These are phyloP conservation scores for Sigmodon hispidus DNA, from an alignment of 2,113 vertebrate genomes.

Conservation along the genomic window DNA sequence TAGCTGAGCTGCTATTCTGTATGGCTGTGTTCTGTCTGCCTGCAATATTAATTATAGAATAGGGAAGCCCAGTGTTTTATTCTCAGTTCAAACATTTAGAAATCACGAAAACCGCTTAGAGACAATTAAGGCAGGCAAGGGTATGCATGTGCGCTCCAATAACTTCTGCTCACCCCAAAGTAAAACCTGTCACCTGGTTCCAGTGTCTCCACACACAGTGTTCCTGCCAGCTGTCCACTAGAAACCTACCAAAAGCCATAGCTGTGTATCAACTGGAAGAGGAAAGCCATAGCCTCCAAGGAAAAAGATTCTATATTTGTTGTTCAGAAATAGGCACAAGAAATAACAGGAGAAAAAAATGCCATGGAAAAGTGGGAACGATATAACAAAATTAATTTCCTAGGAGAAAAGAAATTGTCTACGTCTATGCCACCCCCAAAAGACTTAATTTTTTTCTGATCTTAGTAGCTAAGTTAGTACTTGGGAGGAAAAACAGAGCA, in stretches of 20 bases:
- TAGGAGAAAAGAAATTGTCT: background rate
- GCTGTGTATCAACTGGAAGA: background rate
- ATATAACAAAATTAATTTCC: background rate
- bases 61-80: background rate
- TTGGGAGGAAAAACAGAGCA: background rate
- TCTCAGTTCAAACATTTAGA: background rate
- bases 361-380: background rate
- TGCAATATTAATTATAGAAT: background rate
- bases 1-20: background rate
- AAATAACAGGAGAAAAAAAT: background rate
- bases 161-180: background rate
- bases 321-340: conserved; percentile 1
- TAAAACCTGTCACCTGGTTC: background rate
- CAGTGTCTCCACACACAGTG: background rate
- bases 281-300: background rate
- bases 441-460: background rate
- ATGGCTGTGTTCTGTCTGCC: background rate
- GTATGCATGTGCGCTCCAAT: background rate
- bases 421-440: background rate
- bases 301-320: background rate
- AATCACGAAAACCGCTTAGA: background rate
- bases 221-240: background rate
- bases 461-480: background rate
- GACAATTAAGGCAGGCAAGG: background rate
- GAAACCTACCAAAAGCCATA: background rate